Evolutionary conservation across 1,140 invertebrate genomes (phyloP), one percentile per base, ranked within the genome.

Genomic region (Psix sp.): DNA sequence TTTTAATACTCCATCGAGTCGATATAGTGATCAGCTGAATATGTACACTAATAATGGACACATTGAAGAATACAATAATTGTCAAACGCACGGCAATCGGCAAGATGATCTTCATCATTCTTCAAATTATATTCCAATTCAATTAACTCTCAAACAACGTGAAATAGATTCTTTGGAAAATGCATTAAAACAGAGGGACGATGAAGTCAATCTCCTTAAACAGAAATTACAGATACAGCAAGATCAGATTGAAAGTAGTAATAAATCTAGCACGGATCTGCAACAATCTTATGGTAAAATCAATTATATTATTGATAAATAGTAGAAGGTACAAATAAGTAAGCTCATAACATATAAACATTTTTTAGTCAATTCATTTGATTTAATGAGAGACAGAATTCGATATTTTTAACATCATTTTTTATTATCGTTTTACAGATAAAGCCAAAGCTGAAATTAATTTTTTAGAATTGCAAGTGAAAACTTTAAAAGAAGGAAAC

Each of bases 1-100:
- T 10, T 81, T 73, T 45, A 74, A 82, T 9, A 86, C 85, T 2
- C 85, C 85, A n/a, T 54, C 82, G 3, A 85, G 83, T 80, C 84
- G 83, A 68, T 86, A 79, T 24, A 78, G 79, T 43, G 57, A 77
- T 10, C 43, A 59, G 13, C 3, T 35, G 6, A 76, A 79, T 51
- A 72, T 62, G 48, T 83, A 80, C 71, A 43, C 66, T 3, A 84
- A 81, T 39, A 85, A 85, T 49, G 81, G 83, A 21, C 82, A 82
- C 40, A 79, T 78, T 9, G 75, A 79, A 20, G 38, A 63, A 5
- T 82, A 83, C 42, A 78, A 80, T 62, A 38, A 78, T 48, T 70
- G 59, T 20, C 24, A 36, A 38, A 78, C 78, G 15, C 56, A 73
- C 10, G 73, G 54, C 38, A 70, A 74, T 10, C 74, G 83, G 14